Evolutionary conservation across 1,140 invertebrate species (phyloP), one percentile per base, ranked within the genome.

Genomic region (Musca domestica): DNA sequence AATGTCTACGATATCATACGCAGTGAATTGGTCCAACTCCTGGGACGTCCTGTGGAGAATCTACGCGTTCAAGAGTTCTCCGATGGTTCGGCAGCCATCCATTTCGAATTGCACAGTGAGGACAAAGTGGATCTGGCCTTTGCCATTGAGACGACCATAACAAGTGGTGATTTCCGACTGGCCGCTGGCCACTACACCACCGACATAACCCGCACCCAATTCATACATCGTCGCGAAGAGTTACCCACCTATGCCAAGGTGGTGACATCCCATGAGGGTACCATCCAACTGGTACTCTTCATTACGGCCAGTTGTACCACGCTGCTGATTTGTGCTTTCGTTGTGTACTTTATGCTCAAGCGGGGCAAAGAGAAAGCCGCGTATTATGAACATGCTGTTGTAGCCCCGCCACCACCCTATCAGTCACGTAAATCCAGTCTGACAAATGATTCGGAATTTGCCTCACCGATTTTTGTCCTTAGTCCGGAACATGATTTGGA

Each of bases 11-110:
- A 82, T 25, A 72, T 72, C 27, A 73, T 82, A 15, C 70, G 74
- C 0, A 46, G 69, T 2, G 80, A 82, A 27, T 56, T 82, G 30
- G 72, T 71, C 30, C 74, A 79, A 56, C 51, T 81, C 6, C 70
- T 82, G n/a, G 78, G 78, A 12, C 72, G 74, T 12, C 69, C 69
- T 0, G 70, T 76, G 10, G 80, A 81, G 67, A 82, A 82, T 70
- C 65, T 82, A n/a, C 74, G 80, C 2, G 80, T 81, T 2, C 80
- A 82, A 67, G 80, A 82, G 69, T 80, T 81, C 71, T 72, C 77
- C 6, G 80, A 81, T 52, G 80, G 80, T 2, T 74, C 73, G 0
- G 74, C 73, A 0, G 72, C 75, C 3, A 74, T 82, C 20, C 73
- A 74, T 15, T 82, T 82, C 49, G 80, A 82, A 61, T 65, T 82